Evolutionary conservation across 2,888 invertebrate genomes (phyloP).

Genomic region (Drosophila suboccidentalis): DNA sequence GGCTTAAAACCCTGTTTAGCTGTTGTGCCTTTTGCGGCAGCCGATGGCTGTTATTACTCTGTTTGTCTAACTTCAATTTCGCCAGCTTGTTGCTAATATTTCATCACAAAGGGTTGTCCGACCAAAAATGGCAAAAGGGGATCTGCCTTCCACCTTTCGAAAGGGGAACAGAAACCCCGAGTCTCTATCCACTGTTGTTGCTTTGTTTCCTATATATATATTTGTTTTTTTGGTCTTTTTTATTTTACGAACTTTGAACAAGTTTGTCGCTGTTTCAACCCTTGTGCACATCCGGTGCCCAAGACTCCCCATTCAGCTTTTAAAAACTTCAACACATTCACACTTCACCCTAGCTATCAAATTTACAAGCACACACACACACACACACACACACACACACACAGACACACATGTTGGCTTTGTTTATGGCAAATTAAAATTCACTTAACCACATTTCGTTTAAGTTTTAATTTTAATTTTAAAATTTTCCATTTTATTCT

Average conservation of each 20-base stretch:
- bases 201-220: slow-evolving; percentile 9
- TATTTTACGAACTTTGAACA: slow-evolving; percentile 39
- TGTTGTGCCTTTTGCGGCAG: slow-evolving; percentile 24
- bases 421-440: slow-evolving; percentile 75
- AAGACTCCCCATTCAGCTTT: slow-evolving; percentile 2
- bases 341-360: slow-evolving; percentile 15
- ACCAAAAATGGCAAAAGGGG: slow-evolving; percentile 5
- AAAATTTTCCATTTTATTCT: slow-evolving; percentile 31
- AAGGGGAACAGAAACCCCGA: background rate
- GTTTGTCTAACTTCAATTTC: slow-evolving; percentile 61
- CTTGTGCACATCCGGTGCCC: slow-evolving; percentile 51
- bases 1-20: slow-evolving; percentile 19
- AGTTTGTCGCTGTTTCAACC: slow-evolving; percentile 55
- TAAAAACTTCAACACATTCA: slow-evolving; percentile 38
- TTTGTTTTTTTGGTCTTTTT: slow-evolving; percentile 9
- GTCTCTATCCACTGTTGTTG: slow-evolving; percentile 1
- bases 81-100: slow-evolving; percentile 69
- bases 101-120: slow-evolving; percentile 61
- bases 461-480: slow-evolving; percentile 64
- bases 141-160: slow-evolving; percentile 28
- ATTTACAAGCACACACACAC: slow-evolving; percentile 6
- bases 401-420: slow-evolving; percentile 29
- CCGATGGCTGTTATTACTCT: slow-evolving; percentile 51
- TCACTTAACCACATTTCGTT: slow-evolving; percentile 68
- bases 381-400: slow-evolving; percentile 32